Evolutionary conservation across 1,140 invertebrate genomes (phyloP).

Genomic region (Aethina tumida): DNA sequence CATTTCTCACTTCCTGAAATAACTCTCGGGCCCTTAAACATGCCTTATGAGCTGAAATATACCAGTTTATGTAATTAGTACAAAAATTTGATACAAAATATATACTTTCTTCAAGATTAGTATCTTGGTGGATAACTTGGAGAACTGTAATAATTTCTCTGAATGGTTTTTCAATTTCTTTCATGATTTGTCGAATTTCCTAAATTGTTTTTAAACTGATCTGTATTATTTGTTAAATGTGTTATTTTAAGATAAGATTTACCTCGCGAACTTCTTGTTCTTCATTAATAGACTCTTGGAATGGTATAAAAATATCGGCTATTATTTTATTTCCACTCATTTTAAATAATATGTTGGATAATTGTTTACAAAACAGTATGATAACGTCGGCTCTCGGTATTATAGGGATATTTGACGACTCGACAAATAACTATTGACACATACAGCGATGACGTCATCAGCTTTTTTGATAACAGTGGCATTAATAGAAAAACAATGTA

Average conservation of each 20-base stretch:
- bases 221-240: constrained; percentile 8
- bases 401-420: no score
- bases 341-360: no score
- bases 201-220: constrained; percentile 31
- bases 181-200: constrained; percentile 57
- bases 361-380: no score
- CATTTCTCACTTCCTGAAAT: constrained; percentile 46
- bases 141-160: constrained; percentile 57
- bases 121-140: constrained; percentile 62
- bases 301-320: constrained; percentile 46
- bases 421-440: no score
- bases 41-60: constrained; percentile 42
- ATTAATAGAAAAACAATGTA: no score
- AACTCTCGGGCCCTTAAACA: constrained; percentile 46
- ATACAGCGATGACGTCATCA: no score
- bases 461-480: no score
- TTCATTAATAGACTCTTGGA: constrained; percentile 51
- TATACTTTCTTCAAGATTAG: constrained; percentile 44
- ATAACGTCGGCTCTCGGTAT: no score
- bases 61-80: constrained; percentile 12
- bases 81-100: neutral
- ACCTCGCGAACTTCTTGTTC: constrained; percentile 58
- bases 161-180: constrained; percentile 56
- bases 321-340: constrained; percentile 16
- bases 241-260: constrained; percentile 11